phyloP scores from a whole-genome alignment of 2,113 vertebrate genomes.

The Hucho hucho region DNA sequence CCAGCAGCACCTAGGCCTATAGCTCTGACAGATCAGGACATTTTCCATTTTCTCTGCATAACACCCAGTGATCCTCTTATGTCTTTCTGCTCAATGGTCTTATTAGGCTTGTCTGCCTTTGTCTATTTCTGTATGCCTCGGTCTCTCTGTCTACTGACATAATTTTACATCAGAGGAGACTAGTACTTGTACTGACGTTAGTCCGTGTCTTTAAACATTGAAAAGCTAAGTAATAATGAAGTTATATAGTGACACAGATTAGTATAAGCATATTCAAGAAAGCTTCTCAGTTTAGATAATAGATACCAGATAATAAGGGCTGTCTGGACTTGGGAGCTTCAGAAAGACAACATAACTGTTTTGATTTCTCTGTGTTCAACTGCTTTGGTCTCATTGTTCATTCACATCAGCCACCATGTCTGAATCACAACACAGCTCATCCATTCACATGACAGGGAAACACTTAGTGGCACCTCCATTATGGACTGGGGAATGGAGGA shows the following conservation, averaged over 20 bases:
- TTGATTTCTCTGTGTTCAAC: not conserved
- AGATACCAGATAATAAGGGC: not conserved
- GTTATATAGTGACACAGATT: not conserved
- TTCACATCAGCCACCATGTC: not conserved
- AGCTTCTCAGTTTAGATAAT: not conserved
- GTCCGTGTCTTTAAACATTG: too few species aligned
- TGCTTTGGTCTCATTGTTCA: not conserved
- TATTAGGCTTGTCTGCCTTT: conserved; percentile 19
- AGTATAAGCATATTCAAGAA: not conserved
- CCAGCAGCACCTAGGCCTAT: not conserved
- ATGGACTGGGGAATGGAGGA: not conserved
- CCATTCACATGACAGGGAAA: not conserved
- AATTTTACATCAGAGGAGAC: not conserved
- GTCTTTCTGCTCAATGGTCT: conserved; percentile 24
- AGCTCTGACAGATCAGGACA: not conserved
- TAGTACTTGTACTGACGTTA: too few species aligned
- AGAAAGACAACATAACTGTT: not conserved
- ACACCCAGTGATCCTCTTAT: conserved; percentile 42
- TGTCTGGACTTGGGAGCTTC: not conserved
- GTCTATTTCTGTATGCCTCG: not conserved
- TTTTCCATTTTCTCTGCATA: conserved; percentile 24
- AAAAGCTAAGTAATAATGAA: not conserved
- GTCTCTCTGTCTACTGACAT: not conserved
- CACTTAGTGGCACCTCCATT: not conserved
- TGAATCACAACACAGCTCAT: not conserved